phyloP scores from a whole-genome alignment of 1,140 invertebrate species.

The Drosophila nigromelanica region DNA sequence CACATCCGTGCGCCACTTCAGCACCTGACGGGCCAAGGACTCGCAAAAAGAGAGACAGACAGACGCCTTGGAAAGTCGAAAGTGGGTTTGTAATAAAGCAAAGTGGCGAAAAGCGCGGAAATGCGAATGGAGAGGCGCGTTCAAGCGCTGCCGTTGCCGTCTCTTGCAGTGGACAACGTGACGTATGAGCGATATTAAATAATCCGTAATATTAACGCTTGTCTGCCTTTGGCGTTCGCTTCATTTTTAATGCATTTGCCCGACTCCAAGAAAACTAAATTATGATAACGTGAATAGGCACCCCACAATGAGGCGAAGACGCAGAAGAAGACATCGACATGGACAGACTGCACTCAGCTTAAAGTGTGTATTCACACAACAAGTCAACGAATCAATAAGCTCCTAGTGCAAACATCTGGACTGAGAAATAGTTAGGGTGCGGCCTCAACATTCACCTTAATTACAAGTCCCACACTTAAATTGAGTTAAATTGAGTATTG shows the following conservation, averaged over 20 bases:
- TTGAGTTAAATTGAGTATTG: too few relatives aligned
- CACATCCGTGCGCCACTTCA: constrained; percentile 5
- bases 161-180: constrained; percentile 18
- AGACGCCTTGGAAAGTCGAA: constrained; percentile 1
- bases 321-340: constrained; percentile 2
- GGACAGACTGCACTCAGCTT: background rate
- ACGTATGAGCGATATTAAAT: constrained; percentile 50
- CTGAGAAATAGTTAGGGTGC: background rate
- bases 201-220: constrained; percentile 43
- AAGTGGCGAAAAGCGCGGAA: constrained; percentile 25
- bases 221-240: background rate
- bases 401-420: background rate
- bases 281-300: constrained; percentile 6
- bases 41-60: constrained; percentile 2
- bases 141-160: constrained; percentile 17
- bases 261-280: constrained; percentile 19
- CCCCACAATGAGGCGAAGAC: background rate
- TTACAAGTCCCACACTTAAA: constrained; percentile 10
- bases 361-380: constrained; percentile 4
- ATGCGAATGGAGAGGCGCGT: background rate
- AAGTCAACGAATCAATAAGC: constrained; percentile 29
- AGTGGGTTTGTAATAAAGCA: constrained; percentile 50
- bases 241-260: constrained; percentile 37
- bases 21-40: constrained; percentile 11
- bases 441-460: constrained; percentile 53